phyloP scores from a whole-genome alignment of 1,140 invertebrate genomes.

The Cydia splendana region DNA sequence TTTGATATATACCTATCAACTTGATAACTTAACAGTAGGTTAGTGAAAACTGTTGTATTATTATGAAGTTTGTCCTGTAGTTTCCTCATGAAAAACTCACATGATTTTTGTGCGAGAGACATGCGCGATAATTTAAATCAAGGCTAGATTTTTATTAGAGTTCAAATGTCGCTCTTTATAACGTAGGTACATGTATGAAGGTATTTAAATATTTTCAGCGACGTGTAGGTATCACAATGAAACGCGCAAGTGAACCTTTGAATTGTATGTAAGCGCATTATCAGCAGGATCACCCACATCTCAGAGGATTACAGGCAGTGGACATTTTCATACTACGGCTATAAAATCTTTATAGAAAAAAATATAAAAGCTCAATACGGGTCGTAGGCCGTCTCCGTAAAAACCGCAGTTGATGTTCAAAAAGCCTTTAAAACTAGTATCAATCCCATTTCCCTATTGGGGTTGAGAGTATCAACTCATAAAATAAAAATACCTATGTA shows the following conservation, averaged over 20 bases:
- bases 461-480: constrained; percentile 68
- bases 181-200: not conserved
- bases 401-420: constrained; percentile 67
- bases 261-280: constrained; percentile 9
- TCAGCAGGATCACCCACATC: constrained; percentile 12
- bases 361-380: constrained; percentile 66
- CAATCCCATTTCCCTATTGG: constrained; percentile 77
- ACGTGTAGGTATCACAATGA: not conserved
- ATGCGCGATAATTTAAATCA: not conserved
- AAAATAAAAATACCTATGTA: constrained; percentile 73
- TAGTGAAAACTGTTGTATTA: not conserved
- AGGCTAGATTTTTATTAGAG: not conserved
- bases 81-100: too few species aligned
- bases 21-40: not conserved
- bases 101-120: not conserved
- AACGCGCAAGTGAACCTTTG: not conserved
- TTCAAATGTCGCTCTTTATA: not conserved
- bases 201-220: not conserved
- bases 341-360: constrained; percentile 57
- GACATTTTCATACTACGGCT: constrained; percentile 26
- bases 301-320: constrained; percentile 18
- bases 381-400: constrained; percentile 50
- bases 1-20: not conserved
- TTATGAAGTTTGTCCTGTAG: too few species aligned
- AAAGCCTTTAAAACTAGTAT: constrained; percentile 73